Base-by-base conservation (phyloP, 2,113 vertebrate species). In the Holacanthus passer region DNA sequence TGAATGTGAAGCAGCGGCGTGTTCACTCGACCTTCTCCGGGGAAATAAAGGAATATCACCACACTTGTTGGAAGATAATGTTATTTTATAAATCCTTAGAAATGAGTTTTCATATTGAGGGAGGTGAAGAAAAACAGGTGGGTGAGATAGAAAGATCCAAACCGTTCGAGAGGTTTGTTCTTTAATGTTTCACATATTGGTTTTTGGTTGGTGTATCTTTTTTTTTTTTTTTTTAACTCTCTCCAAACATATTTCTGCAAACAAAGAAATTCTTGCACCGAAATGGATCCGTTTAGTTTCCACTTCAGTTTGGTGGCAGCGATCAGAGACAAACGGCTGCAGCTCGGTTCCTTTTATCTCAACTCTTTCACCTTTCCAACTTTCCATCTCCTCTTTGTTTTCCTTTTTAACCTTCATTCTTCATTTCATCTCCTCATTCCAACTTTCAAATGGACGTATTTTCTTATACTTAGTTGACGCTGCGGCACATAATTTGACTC, bases 241-340 rank as follows among this genome's bases (percentile, higher is more conserved):
- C 37, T 60, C 22, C 52, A 75, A 86, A 78, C 77, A 76, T 7
- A 58, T 73, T 65, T 73, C 41, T 68, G 60, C 82, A 81, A 84
- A 86, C 73, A 81, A 50, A 81, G 76, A 66, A 69, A 75, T 66
- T 70, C 82, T 20, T 89, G 53, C 63, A n/a, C 52, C 76, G n/a
- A 35, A 70, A 20, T 22, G 50, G 73, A 87, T 88, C 77, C 65
- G 9, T 87, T 88, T 76, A 72, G 77, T 68, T 65, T 68, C 82
- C 74, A 53, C 73, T 80, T 82, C 22, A 45, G 82, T 73, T 72
- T 1, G 8, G 63, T 55, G 16, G 56, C 2, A 17, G 68, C 66
- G 77, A 84, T 86, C 72, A 13, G 59, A 77, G n/a, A 84, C 81
- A 83, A 85, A 82, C 66, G 0, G 20, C 73, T 45, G 65, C 60